A percentile compares a stretch with the other conserved stretches of the same genome.
Conservation (phyloP, 2,797 vertebrate species). For the Spea hammondii region DNA sequence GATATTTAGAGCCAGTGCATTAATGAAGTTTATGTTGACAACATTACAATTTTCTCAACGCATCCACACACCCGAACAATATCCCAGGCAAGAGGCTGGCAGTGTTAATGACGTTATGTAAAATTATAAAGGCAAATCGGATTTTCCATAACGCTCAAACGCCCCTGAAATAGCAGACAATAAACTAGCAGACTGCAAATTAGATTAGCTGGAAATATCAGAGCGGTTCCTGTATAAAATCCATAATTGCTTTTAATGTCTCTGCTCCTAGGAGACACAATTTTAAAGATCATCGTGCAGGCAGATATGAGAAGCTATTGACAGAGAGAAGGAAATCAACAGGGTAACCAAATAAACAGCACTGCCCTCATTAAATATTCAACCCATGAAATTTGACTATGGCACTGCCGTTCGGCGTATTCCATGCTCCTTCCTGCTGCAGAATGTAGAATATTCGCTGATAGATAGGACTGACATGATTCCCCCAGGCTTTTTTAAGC, state of each 20-base stretch:
- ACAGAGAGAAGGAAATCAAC: constrained; percentile 99
- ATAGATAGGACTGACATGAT: constrained; percentile 77
- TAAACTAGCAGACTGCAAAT: constrained; percentile 99
- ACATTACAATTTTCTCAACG: constrained; percentile 36
- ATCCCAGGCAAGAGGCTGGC: constrained; percentile 84
- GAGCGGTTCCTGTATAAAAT: constrained; percentile 98
- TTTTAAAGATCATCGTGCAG: constrained; percentile 91
- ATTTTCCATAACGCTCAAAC: constrained; percentile 99
- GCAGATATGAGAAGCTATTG: constrained; percentile 94
- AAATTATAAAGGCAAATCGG: constrained; percentile 99
- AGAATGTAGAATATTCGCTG: constrained; percentile 53
- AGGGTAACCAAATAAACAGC: constrained; percentile 99
- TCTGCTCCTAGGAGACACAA: constrained; percentile 84
- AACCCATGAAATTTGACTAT: constrained; percentile 95
- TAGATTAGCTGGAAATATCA: constrained; percentile 99
- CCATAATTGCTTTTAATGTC: constrained; percentile 99
- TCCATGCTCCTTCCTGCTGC: constrained; percentile 55
- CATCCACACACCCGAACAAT: constrained; percentile 32
- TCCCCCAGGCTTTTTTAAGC: constrained; percentile 71
- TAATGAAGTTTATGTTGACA: constrained; percentile 51
- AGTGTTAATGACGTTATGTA: constrained; percentile 98
- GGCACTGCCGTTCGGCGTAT: constrained; percentile 55
- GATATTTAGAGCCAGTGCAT: constrained; percentile 51
- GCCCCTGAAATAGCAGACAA: constrained; percentile 99
- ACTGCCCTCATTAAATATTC: constrained; percentile 98